A percentile compares a stretch with the other conserved stretches of the same genome.
phyloP scores from a whole-genome alignment of 2,113 vertebrate species.

The Podocnemis expansa region DNA sequence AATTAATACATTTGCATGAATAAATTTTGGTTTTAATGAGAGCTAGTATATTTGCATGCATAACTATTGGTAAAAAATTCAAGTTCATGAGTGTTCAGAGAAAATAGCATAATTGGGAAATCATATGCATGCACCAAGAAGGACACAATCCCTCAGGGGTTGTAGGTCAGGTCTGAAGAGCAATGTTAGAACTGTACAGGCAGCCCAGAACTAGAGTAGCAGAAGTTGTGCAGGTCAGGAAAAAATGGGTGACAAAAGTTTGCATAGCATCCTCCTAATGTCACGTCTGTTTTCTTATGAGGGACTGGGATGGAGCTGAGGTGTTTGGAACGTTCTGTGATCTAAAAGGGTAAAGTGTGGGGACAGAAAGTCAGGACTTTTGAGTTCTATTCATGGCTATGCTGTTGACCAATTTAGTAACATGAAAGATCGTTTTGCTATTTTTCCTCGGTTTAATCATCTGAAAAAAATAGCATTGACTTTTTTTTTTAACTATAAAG shows the following conservation, averaged over 20 bases:
- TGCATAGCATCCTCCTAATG: background rate
- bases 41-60: background rate
- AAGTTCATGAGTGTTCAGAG: background rate
- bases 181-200: background rate
- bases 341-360: background rate
- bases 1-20: background rate
- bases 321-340: background rate
- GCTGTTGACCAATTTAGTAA: background rate
- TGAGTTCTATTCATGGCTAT: background rate
- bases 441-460: background rate
- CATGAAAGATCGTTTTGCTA: background rate
- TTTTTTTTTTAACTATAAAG: background rate
- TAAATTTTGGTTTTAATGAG: background rate
- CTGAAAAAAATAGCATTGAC: background rate
- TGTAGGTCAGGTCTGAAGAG: background rate
- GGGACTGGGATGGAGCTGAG: background rate
- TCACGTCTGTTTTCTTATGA: background rate
- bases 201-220: background rate
- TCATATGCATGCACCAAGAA: background rate
- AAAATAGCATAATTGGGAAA: background rate
- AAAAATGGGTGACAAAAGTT: rapidly evolving
- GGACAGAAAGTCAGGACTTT: background rate
- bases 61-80: background rate
- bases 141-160: background rate
- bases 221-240: background rate